Evolutionary conservation across 1,140 invertebrate species (phyloP), one percentile per base, ranked within the genome.

Genomic region (Propsilocerus akamusi): DNA sequence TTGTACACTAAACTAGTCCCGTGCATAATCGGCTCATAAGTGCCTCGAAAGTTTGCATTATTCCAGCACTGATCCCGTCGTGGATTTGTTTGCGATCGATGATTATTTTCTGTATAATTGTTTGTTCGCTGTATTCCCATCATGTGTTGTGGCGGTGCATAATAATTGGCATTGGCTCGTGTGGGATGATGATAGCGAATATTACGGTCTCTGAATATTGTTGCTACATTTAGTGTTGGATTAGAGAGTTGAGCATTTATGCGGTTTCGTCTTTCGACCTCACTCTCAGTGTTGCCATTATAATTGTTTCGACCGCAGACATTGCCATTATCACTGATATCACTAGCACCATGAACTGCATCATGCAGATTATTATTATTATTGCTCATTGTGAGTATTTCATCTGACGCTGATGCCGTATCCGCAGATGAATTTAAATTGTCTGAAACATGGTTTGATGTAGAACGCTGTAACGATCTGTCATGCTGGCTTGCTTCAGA

Each of bases 381-480:
- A 48, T 41, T n/a, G n/a, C 11, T 41, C 34, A 41, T 41, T 41
- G 34, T 41, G 17, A 30, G 11, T 30, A 41, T 41, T 41, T 41
- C 34, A 41, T 41, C 34, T 17, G 34, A 20, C 17, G 22, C 34
- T 14, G 34, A 41, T 22, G 34, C 34, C 2, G 34, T 41, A 3
- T 41, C 34, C 22, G 34, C 34, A 20, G 34, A 41, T 41, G 34
- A 41, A 20, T 41, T 41, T 17, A 41, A 41, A 41, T 41, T n/a
- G 10, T 41, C 34, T 20, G 17, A 41, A 14, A 41, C 22, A 20
- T 6, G 17, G 34, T 41, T 20, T 41, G 61, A 77, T 65, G 58
- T 63, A 76, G 20, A 80, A 61, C 57, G 77, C 77, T 53, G 78
- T 77, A 53, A 80, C 77, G 53, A 80, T 77, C 56, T 79, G 70